Base-by-base conservation (phyloP, 1,140 invertebrate genomes). In the Hylaeus volcanicus region DNA sequence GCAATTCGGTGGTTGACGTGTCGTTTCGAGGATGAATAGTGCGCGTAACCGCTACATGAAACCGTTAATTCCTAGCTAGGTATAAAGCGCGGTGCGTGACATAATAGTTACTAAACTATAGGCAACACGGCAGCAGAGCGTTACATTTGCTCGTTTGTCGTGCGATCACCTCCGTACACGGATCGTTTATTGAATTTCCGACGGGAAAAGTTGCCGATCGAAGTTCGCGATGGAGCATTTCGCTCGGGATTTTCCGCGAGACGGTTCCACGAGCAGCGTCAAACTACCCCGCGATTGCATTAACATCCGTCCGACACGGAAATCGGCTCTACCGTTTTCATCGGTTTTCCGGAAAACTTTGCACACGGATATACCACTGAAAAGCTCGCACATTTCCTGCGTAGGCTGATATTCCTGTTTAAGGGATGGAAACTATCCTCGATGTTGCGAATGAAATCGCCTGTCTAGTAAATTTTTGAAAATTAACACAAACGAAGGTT, bases 291-390 rank as follows among this genome's bases (percentile, higher is more conserved):
- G 6, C 64, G 14, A n/a, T 14, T 41, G 5, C 41, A 66, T 48
- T 48, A 48, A 6, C 64, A 70, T 14, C n/a, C 37, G 14, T 8
- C 15, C 5, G 37, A 8, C 51, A 51, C 6, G 51, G 9, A 51
- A 51, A 37, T 69, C 51, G 51, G 12, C 51, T 51, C 14, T 48
- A 72, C 39, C 45, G 45, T 63, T 71, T 51, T 66, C 64, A 48
- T 48, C n/a, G 26, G n/a, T 58, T 56, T 26, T 26, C 26, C 26
- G 26, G 26, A 26, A 26, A 26, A 26, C 26, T 26, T 26, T 26
- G 26, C 26, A 26, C 26, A 26, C 26, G 26, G 26, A 26, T 26
- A 26, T 26, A 26, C 26, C 26, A 26, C 26, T 26, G 26, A 26
- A 26, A 26, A 26, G 26, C 26, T 26, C 26, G 26, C 26, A 26